Evolutionary conservation across 2,888 invertebrate genomes (phyloP), one percentile per base, ranked within the genome.

Genomic region (Troilus luridus): DNA sequence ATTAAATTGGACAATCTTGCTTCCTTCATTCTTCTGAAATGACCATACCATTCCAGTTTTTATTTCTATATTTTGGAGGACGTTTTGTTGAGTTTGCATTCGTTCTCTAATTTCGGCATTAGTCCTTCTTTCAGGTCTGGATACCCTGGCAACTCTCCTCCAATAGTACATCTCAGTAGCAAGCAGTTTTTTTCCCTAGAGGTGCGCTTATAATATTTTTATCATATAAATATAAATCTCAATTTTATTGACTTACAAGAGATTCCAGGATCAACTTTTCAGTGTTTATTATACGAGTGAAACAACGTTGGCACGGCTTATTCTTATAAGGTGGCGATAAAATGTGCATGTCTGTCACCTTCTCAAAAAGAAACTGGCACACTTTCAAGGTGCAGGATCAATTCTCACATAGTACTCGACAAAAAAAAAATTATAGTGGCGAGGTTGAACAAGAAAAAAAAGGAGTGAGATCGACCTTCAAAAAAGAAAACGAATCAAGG

Each of bases 391-490:
- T 77, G 72, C 41, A 41, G 19, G 41, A 77, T 77, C 14, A 77
- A 41, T 77, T 77, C 72, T 77, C 72, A 67, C 67, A 67, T 17
- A 41, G 17, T 41, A 77, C 72, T 77, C 41, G 41, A 41, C n/a
- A 41, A 27, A 19, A 41, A 77, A 41, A 77, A 77, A 77, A 77
- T 41, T 77, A 77, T 77, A 77, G 72, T 77, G 19, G 72, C 72
- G 14, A 77, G 41, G 17, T 17, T 27, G 72, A 27, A 77, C 41
- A 41, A 41, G 41, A 77, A 77, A 77, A 27, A 17, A 77, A 64
- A 8, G 0, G 21, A 41, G 72, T 17, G 19, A 41, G 67, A 67
- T 67, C 24, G 41, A 27, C 12, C 7, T 0, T 67, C 21, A 77
- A 77, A 77, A 3, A 77, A 77, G 72, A 77, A 77, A 41, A 77